Evolutionary conservation across 2,888 invertebrate genomes (phyloP).

Genomic region (Diabrotica balteata): DNA sequence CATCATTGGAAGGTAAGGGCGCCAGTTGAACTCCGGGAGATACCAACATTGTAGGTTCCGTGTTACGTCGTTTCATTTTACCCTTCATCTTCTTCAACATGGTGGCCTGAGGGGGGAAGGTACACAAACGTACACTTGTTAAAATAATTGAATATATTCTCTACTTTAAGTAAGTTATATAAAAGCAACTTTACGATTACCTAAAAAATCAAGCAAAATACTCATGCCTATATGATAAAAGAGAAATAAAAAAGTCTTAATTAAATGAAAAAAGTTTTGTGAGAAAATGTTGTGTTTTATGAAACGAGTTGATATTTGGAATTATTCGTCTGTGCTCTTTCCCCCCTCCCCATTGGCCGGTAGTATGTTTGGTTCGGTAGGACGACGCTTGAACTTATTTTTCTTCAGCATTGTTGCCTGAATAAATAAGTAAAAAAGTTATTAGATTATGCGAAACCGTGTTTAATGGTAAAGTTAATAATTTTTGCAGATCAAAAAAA

Average conservation of each 20-base stretch:
- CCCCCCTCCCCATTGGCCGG: constrained; percentile 69
- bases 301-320: constrained; percentile 48
- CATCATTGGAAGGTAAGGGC: constrained; percentile 61
- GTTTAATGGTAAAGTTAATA: not conserved
- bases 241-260: constrained; percentile 35
- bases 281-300: constrained; percentile 44
- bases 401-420: constrained; percentile 99
- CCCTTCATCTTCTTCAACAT: constrained; percentile 98
- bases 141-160: constrained; percentile 20
- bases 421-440: constrained; percentile 42
- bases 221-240: constrained; percentile 37
- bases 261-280: constrained; percentile 38
- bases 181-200: constrained; percentile 38
- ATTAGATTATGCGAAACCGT: not conserved
- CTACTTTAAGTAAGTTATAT: constrained; percentile 32
- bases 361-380: constrained; percentile 82
- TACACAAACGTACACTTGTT: constrained; percentile 32
- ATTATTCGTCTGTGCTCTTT: constrained; percentile 69
- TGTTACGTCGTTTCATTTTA: constrained; percentile 96
- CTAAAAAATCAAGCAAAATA: constrained; percentile 42
- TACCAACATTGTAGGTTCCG: constrained; percentile 79
- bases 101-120: constrained; percentile 82
- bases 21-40: constrained; percentile 62
- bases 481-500: too few species aligned
- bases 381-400: constrained; percentile 96